Base-by-base conservation (phyloP, 1,140 invertebrate species). In the Triops longicaudatus region DNA sequence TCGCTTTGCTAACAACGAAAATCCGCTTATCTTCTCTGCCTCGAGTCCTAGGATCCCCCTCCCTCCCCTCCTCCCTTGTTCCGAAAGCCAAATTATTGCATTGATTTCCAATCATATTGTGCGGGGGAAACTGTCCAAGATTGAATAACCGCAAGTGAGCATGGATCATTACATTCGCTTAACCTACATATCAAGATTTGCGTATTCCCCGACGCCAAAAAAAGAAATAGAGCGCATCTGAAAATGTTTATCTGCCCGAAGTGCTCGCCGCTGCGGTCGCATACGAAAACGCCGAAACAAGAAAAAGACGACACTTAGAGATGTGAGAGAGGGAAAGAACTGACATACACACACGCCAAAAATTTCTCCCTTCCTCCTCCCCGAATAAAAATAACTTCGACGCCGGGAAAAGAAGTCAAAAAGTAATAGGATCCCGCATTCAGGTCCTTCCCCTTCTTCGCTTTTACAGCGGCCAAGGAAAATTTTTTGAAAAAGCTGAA, bases 141-240 rank as follows among this genome's bases (percentile, higher is more conserved):
- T 22, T 6, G 6, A 6, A 22, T 63, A 63, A 63, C 43, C 50
- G 50, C n/a, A 63, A 63, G 50, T 63, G 50, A 9, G 50, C 50
- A 63, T 63, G 50, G 50, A 63, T 63, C 50, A 63, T 63, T 63
- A 63, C 50, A n/a, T 22, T 37, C 22, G 22, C 22, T 17, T 63
- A 63, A 63, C 14, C 50, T 63, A 63, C 14, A 63, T 63, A 63
- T 37, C 50, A n/a, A n/a, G 50, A 63, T 22, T 63, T 63, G 50
- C 6, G 6, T 63, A n/a, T 63, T 17, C 50, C 9, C 31, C 31
- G 31, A 37, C 31, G 31, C 31, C 31, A 7, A 37, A 63, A 63
- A 63, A 63, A 63, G 50, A 17, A 63, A 63, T 63, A 63, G 50
- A 63, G 50, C 50, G 50, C 14, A 63, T 63, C 50, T 63, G 50